Percentiles rank a stretch among this genome's conserved stretches.
Conservation (phyloP, 2,113 vertebrate genomes). For the Heptranchias perlo region DNA sequence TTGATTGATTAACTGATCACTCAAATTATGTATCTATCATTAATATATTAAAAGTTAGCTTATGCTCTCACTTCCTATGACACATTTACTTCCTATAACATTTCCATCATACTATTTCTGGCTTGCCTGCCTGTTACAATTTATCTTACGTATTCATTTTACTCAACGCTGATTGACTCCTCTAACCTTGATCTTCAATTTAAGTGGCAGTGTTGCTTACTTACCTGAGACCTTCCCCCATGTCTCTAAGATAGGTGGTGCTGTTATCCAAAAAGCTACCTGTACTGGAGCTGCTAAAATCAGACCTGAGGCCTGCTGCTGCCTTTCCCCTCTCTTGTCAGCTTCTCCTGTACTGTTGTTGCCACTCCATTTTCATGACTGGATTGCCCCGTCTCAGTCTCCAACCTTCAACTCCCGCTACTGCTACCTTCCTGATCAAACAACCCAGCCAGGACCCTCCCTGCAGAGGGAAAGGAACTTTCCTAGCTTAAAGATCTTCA, state of each 20-base stretch:
- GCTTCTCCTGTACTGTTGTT: too few species aligned
- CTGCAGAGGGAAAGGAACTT: background rate
- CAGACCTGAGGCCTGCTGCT: too few species aligned
- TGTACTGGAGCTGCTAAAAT: background rate
- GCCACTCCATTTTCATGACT: too few species aligned
- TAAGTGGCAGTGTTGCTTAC: background rate
- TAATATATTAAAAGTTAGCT: background rate
- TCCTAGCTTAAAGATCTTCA: too few species aligned
- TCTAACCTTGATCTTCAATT: background rate
- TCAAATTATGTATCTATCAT: background rate
- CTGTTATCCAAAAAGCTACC: background rate
- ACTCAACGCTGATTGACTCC: background rate
- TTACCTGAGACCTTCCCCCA: background rate
- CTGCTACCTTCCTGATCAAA: background rate
- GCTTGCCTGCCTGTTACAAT: background rate
- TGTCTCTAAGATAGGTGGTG: background rate
- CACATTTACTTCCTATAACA: background rate
- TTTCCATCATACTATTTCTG: background rate
- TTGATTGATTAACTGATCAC: background rate
- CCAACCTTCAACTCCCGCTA: background rate
- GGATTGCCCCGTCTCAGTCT: background rate
- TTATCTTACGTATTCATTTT: background rate
- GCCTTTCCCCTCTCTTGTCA: too few species aligned
- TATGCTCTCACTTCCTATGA: background rate
- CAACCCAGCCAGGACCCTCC: background rate